A percentile compares a stretch with the other conserved stretches of the same genome.
phyloP scores from a whole-genome alignment of 2,888 invertebrate genomes.

The Hylaea fasciaria region DNA sequence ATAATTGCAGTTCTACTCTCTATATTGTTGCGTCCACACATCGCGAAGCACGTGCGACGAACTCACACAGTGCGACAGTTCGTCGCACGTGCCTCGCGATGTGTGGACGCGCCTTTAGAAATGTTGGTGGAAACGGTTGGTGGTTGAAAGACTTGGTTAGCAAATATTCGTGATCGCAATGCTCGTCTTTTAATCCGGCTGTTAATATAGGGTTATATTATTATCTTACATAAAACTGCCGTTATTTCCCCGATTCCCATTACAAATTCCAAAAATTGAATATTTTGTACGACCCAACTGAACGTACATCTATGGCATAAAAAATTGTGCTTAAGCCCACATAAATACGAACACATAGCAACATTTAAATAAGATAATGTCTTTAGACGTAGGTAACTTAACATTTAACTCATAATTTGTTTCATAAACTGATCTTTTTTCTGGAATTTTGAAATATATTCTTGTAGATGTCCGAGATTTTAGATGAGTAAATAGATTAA shows the following conservation, averaged over 20 bases:
- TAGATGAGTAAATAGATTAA: slow-evolving; percentile 24
- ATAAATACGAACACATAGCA: slow-evolving; percentile 32
- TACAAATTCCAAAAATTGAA: slow-evolving; percentile 5
- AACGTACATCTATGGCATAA: slow-evolving; percentile 24
- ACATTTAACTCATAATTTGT: slow-evolving; percentile 31
- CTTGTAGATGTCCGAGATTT: slow-evolving; percentile 13
- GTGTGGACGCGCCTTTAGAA: too few relatives aligned
- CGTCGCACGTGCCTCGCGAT: too few relatives aligned
- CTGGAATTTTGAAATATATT: slow-evolving; percentile 15
- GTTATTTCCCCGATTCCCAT: not conserved
- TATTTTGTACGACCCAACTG: slow-evolving; percentile 31
- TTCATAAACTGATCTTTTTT: slow-evolving; percentile 20
- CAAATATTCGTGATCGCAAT: too few relatives aligned
- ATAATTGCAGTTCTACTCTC: slow-evolving; percentile 13
- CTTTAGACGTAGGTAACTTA: slow-evolving; percentile 36
- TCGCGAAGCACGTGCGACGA: too few relatives aligned
- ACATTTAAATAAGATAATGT: slow-evolving; percentile 32
- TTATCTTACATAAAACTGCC: too few relatives aligned
- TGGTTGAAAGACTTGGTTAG: too few relatives aligned
- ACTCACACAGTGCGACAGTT: too few relatives aligned
- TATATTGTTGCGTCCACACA: too few relatives aligned
- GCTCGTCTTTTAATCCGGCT: too few relatives aligned
- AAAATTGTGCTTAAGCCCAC: slow-evolving; percentile 30
- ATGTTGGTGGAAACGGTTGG: too few relatives aligned
- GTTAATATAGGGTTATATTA: too few relatives aligned